These are phyloP conservation scores for Peromyscus aztecus DNA, from an alignment of 2,797 vertebrate genomes.

Conservation along the genomic window DNA sequence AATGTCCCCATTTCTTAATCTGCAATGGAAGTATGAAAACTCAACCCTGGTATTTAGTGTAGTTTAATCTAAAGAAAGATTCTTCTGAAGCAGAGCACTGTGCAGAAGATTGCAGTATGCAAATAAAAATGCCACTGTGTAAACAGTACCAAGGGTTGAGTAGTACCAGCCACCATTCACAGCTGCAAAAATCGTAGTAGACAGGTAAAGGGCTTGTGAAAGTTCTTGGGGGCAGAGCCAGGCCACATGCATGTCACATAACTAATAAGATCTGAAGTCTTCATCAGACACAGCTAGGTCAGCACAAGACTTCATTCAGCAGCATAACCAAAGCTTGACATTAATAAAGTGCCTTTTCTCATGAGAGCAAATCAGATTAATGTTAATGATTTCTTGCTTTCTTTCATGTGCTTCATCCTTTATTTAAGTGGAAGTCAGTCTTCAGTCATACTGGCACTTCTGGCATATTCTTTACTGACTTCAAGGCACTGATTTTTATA, in stretches of 20 bases:
- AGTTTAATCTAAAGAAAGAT: neutral
- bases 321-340: neutral
- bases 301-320: neutral
- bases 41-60: neutral
- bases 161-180: neutral
- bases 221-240: neutral
- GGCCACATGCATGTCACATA: neutral
- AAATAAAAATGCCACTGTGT: neutral
- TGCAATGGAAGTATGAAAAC: neutral
- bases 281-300: neutral
- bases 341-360: neutral
- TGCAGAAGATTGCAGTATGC: neutral
- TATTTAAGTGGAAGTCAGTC: neutral
- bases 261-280: neutral
- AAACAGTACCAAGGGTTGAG: neutral
- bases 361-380: neutral
- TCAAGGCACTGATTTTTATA: conserved; percentile 50
- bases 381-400: neutral
- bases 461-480: conserved; percentile 25
- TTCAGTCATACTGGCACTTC: neutral
- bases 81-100: neutral
- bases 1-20: conserved; percentile 3
- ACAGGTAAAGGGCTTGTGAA: neutral
- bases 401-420: neutral
- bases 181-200: neutral